Conservation (phyloP, 2,797 vertebrate genomes). For the Enteromius trimaculatus region DNA sequence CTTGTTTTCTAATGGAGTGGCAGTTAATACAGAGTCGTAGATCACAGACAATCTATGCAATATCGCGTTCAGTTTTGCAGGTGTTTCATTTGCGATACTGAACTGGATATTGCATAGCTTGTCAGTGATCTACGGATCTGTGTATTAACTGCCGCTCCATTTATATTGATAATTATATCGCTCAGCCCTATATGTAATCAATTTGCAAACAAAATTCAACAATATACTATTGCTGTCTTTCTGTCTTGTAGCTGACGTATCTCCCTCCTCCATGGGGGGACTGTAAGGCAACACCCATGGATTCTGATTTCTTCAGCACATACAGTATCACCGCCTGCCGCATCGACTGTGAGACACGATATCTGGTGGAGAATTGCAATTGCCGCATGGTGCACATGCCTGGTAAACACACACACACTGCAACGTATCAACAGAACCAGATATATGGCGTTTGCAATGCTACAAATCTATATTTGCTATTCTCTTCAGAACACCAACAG, state of each 20-base stretch:
- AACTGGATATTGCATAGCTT: too few relatives aligned
- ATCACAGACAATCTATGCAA: too few relatives aligned
- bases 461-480: background rate
- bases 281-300: conserved; percentile 89
- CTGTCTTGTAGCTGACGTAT: conserved; percentile 86
- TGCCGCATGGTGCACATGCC: conserved; percentile 99
- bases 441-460: background rate
- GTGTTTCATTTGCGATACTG: too few relatives aligned
- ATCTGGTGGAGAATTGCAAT: conserved; percentile 99
- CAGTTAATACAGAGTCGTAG: too few relatives aligned
- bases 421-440: background rate
- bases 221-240: background rate
- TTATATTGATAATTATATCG: too few relatives aligned
- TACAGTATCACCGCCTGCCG: conserved; percentile 98
- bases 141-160: too few relatives aligned
- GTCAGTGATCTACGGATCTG: too few relatives aligned
- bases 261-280: conserved; percentile 96
- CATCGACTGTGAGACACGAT: conserved; percentile 97
- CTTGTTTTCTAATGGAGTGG: too few relatives aligned
- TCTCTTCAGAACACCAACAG: background rate
- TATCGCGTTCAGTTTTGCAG: too few relatives aligned
- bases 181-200: too few relatives aligned
- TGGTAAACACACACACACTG: conserved; percentile 75
- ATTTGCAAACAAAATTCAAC: background rate
- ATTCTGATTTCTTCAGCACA: conserved; percentile 93